Percentiles rank a stretch among this genome's conserved stretches.
phyloP scores from a whole-genome alignment of 2,113 vertebrate species.

The Dendrocopos noguchii region DNA sequence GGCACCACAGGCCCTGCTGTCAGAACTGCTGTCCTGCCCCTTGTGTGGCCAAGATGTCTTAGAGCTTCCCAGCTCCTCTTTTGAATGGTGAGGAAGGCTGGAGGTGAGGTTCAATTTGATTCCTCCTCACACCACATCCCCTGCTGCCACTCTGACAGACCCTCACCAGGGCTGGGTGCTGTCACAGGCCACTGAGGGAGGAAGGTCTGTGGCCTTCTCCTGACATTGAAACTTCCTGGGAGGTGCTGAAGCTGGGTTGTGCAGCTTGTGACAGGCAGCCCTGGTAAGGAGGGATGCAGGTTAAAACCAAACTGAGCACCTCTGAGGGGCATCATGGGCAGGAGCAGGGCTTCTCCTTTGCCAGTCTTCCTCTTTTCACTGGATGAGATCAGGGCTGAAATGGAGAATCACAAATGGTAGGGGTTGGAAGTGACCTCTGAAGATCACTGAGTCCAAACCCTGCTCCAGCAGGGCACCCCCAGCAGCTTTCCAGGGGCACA shows the following conservation, averaged over 20 bases:
- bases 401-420: not conserved
- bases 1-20: not conserved
- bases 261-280: not conserved
- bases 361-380: not conserved
- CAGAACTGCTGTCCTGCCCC: not conserved
- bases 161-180: not conserved
- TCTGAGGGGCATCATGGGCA: not conserved
- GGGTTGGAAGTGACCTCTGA: too few species aligned
- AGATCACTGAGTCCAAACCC: too few species aligned
- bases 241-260: not conserved
- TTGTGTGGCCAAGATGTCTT: fast-evolving
- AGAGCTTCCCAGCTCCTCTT: not conserved
- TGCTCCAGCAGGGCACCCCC: too few species aligned
- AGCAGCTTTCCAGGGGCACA: too few species aligned
- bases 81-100: not conserved
- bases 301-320: not conserved
- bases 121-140: not conserved
- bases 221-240: not conserved
- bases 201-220: not conserved
- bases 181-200: not conserved
- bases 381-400: not conserved
- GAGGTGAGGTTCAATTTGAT: not conserved
- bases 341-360: not conserved
- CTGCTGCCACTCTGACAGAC: not conserved
- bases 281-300: not conserved